Evolutionary conservation across 2,797 vertebrate genomes (phyloP).

Genomic region (Helarctos malayanus): DNA sequence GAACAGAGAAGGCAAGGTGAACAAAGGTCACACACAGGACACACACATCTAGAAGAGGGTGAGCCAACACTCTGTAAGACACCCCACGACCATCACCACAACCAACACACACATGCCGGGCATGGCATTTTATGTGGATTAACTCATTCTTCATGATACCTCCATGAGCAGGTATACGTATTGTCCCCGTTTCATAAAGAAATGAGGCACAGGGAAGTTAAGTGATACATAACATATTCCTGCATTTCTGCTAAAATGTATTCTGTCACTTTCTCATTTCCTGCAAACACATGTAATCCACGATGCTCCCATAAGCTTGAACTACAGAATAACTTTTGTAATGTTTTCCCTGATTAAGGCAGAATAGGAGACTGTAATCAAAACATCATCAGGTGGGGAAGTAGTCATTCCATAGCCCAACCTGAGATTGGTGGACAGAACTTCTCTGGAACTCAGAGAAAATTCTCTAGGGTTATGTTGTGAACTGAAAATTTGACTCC

Average conservation of each 20-base stretch:
- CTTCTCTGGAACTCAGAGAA: not conserved
- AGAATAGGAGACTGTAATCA: not conserved
- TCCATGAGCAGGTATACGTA: not conserved
- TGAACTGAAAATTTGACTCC: not conserved
- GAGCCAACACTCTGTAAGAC: not conserved
- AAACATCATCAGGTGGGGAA: not conserved
- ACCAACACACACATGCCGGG: rapidly evolving
- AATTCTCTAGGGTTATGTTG: not conserved
- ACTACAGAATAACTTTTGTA: slow-evolving; percentile 3
- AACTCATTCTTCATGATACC: not conserved
- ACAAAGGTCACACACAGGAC: not conserved
- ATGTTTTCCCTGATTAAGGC: not conserved
- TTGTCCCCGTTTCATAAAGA: not conserved
- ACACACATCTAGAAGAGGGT: rapidly evolving
- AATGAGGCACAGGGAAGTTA: not conserved
- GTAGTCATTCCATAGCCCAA: not conserved
- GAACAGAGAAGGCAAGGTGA: not conserved
- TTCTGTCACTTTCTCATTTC: not conserved
- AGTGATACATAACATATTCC: not conserved
- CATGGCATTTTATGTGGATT: not conserved
- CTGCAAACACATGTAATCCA: not conserved
- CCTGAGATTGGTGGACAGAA: not conserved
- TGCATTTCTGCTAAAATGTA: not conserved
- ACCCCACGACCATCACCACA: not conserved
- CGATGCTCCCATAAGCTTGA: not conserved